Evolutionary conservation across 2,888 invertebrate genomes (phyloP), one percentile per base, ranked within the genome.

Genomic region (Pyralis farinalis): DNA sequence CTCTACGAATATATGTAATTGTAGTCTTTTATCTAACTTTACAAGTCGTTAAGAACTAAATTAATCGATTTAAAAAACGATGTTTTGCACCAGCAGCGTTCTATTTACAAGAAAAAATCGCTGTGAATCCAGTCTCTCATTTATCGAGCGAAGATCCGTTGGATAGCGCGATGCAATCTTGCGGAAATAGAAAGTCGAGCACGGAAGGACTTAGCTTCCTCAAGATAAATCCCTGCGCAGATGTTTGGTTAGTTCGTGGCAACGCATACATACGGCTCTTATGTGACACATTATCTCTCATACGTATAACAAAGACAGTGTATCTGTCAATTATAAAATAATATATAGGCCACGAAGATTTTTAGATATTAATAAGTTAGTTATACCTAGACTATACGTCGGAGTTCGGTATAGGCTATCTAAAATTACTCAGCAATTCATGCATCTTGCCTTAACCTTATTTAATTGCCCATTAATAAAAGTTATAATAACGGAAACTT

Each of bases 101-200:
- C 58, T 55, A 66, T 58, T 69, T 65, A 52, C 63, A 57, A 73
- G 67, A 78, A 71, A 75, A 81, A 75, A 71, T 60, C 61, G 53
- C 56, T 56, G 54, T 63, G 65, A 69, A 74, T 63, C 63, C 64
- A 72, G 68, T 76, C 69, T 67, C 70, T 75, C 76, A 75, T 81
- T 81, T 78, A 78, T 75, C 65, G 68, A 55, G 53, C 53, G 50
- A 54, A 72, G 70, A 71, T 79, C 70, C 70, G 67, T 52, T 51
- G 75, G 81, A 76, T 77, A 72, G 59, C 62, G 59, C 43, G 49
- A 53, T 53, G 64, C 71, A 68, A 76, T 75, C 65, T 61, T 61
- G 58, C 63, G 80, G 76, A 81, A 81, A 83, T 82, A 76, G 78
- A 83, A 80, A 81, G 81, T 77, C 76, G 78, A 81, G 73, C 71